Evolutionary conservation across 2,113 vertebrate genomes (phyloP).

Genomic region (Neodontobutis hainanensis): DNA sequence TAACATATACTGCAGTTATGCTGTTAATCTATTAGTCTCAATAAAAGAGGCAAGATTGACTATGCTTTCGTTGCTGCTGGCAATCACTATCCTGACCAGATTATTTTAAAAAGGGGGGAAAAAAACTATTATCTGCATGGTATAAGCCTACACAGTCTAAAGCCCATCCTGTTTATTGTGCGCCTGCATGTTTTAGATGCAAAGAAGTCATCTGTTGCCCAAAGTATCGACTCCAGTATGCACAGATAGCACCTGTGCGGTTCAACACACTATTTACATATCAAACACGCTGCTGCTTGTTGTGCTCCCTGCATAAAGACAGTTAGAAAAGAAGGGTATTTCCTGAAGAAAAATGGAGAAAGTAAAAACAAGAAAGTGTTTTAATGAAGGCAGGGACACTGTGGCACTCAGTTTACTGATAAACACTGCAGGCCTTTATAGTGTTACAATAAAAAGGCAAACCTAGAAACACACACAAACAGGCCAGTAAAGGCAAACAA

Average conservation of each 20-base stretch:
- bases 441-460: slow-evolving; percentile 57
- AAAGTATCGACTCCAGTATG: slow-evolving; percentile 52
- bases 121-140: background rate
- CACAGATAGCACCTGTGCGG: slow-evolving; percentile 61
- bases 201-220: slow-evolving; percentile 19
- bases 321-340: slow-evolving; percentile 31
- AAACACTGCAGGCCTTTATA: slow-evolving; percentile 64
- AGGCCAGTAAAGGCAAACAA: slow-evolving; percentile 30
- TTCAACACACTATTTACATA: slow-evolving; percentile 65
- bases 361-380: slow-evolving; percentile 51
- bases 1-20: too few relatives aligned
- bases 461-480: slow-evolving; percentile 47
- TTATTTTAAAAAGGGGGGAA: slow-evolving; percentile 10
- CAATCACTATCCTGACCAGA: background rate
- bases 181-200: slow-evolving; percentile 32
- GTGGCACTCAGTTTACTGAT: slow-evolving; percentile 64
- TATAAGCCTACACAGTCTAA: background rate
- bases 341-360: slow-evolving; percentile 39
- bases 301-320: slow-evolving; percentile 26
- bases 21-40: too few relatives aligned
- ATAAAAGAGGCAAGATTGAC: too few relatives aligned
- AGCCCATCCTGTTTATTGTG: slow-evolving; percentile 36
- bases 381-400: slow-evolving; percentile 51
- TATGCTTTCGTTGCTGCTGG: too few relatives aligned
- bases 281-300: slow-evolving; percentile 53